Evolutionary conservation across 2,888 invertebrate genomes (phyloP).

Genomic region (Rosalia funebris): DNA sequence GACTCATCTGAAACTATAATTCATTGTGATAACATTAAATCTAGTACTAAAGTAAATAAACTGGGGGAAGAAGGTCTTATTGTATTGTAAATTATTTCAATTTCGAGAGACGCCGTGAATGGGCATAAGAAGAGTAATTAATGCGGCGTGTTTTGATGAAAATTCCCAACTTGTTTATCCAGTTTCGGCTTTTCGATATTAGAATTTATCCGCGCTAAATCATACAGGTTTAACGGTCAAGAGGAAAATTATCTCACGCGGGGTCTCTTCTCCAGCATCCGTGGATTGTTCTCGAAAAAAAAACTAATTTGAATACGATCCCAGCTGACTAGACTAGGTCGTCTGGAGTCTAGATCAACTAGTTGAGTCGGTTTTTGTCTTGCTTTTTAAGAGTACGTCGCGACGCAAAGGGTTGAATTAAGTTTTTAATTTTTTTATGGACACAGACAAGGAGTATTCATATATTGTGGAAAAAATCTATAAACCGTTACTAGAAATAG

Average conservation of each 20-base stretch:
- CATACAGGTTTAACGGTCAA: constrained; percentile 26
- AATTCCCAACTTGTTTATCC: constrained; percentile 4
- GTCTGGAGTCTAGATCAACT: constrained; percentile 12
- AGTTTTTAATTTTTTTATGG: too few relatives aligned
- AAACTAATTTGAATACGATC: constrained; percentile 18
- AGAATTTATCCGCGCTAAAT: constrained; percentile 12
- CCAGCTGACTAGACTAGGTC: constrained; percentile 12
- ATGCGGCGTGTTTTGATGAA: constrained; percentile 4
- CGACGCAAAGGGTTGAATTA: too few relatives aligned
- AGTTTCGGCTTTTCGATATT: not conserved
- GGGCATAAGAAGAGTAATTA: constrained; percentile 2
- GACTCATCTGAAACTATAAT: too few relatives aligned
- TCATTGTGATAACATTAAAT: too few relatives aligned
- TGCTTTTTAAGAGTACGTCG: too few relatives aligned
- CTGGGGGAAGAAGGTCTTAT: not conserved
- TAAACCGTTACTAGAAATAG: too few relatives aligned
- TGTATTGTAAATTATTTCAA: constrained; percentile 2
- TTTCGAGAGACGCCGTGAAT: not conserved
- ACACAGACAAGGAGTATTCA: too few relatives aligned
- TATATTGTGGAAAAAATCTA: too few relatives aligned
- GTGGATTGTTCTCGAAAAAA: constrained; percentile 7
- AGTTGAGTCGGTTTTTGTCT: constrained; percentile 1
- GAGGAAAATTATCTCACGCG: constrained; percentile 24
- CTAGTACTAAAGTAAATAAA: too few relatives aligned
- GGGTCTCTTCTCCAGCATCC: constrained; percentile 24